These are phyloP conservation scores for Eledone cirrhosa DNA, from an alignment of 2,888 invertebrate species.

Conservation along the genomic window DNA sequence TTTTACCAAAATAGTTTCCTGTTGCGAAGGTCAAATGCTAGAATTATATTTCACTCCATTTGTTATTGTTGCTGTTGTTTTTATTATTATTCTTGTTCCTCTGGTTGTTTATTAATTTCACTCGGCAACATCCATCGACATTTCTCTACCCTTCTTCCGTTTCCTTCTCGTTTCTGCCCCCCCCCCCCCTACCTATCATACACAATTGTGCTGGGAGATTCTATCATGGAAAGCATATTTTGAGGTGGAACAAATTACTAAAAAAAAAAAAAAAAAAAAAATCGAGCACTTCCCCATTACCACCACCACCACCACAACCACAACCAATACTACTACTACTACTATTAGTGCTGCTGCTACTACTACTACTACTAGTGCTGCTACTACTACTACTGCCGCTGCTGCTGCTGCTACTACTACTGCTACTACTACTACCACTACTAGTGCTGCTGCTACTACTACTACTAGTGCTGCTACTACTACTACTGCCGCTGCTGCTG, in stretches of 20 bases:
- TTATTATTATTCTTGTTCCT: no score
- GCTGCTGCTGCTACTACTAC: constrained; percentile 2
- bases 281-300: background rate
- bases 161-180: background rate
- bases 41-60: background rate
- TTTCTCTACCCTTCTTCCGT: no score
- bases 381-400: background rate
- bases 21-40: background rate
- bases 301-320: no score
- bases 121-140: no score
- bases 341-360: no score
- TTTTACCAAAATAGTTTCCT: no score
- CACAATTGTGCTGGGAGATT: background rate
- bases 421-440: constrained; percentile 11
- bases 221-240: background rate
- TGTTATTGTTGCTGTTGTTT: background rate
- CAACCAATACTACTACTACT: background rate
- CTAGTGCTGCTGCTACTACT: constrained; percentile 21
- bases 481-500: no score
- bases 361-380: no score
- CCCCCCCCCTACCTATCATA: background rate
- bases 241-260: no score
- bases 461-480: no score
- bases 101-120: no score
- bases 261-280: no score